Percentiles rank a stretch among this genome's conserved stretches.
Conservation (phyloP, 2,797 vertebrate species). For the Intellagama lesueurii region DNA sequence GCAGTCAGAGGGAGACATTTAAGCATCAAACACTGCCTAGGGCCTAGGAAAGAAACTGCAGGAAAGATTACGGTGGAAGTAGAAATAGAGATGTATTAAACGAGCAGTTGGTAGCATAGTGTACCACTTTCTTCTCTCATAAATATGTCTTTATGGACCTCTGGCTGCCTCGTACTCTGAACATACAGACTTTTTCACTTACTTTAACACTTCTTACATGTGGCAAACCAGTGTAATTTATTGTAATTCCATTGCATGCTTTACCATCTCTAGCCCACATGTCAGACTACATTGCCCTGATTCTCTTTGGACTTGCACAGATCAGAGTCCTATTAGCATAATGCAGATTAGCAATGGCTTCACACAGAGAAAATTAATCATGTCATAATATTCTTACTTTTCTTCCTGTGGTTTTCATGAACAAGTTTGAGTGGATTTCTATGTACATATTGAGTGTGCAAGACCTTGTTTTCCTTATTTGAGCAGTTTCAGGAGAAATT, state of each 20-base stretch:
- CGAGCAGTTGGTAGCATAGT: conserved; percentile 52
- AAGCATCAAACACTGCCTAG: conserved; percentile 61
- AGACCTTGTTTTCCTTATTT: neutral
- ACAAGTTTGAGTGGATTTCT: neutral
- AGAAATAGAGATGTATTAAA: conserved; percentile 58
- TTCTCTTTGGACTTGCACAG: conserved; percentile 3
- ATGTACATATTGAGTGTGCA: neutral
- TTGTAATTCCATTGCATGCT: conserved; percentile 4
- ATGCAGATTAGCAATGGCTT: neutral
- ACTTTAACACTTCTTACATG: conserved; percentile 27
- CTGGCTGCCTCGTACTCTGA: conserved; percentile 39
- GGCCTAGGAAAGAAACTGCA: conserved; percentile 48
- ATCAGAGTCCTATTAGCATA: conserved; percentile 2
- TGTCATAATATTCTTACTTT: too few relatives aligned
- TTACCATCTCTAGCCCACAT: neutral
- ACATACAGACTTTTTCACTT: conserved; percentile 40
- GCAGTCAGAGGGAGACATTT: conserved; percentile 58
- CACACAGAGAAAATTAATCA: neutral
- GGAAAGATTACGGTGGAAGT: conserved; percentile 33
- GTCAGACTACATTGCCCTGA: accelerated
- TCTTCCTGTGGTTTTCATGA: neutral
- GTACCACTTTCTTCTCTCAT: conserved; percentile 50
- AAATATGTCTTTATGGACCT: conserved; percentile 64
- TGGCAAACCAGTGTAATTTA: neutral
- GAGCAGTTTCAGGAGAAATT: too few relatives aligned